These are phyloP conservation scores for Mycteria americana DNA, from an alignment of 2,797 vertebrate genomes.

Conservation along the genomic window DNA sequence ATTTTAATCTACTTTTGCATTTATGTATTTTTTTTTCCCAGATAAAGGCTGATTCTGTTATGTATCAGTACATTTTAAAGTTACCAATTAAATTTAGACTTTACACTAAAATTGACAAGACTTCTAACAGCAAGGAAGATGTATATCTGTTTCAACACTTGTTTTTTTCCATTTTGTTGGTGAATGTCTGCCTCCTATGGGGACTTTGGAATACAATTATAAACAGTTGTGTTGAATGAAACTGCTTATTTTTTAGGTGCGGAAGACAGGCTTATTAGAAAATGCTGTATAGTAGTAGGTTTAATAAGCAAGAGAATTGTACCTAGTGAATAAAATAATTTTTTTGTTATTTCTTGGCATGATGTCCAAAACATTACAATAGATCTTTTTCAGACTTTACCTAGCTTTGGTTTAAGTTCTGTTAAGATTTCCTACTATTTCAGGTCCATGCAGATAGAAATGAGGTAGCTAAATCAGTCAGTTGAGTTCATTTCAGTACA, in stretches of 20 bases:
- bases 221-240: not conserved
- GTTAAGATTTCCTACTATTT: not conserved
- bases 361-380: not conserved
- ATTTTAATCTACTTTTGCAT: not conserved
- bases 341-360: not conserved
- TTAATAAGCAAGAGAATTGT: not conserved
- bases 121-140: not conserved
- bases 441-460: not conserved
- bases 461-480: not conserved
- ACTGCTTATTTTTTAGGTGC: not conserved
- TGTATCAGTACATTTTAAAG: not conserved
- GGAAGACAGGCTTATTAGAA: not conserved
- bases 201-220: not conserved
- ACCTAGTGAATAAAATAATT: not conserved
- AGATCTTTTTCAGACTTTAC: not conserved
- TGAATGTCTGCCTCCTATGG: not conserved
- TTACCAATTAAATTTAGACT: not conserved
- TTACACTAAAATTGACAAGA: not conserved
- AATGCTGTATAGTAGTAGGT: not conserved
- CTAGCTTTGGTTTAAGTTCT: not conserved
- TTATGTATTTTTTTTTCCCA: not conserved
- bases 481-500: not conserved
- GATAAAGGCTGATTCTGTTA: not conserved
- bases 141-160: not conserved
- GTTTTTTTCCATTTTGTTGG: not conserved